phyloP scores from a whole-genome alignment of 2,888 invertebrate genomes.

The Malacosoma neustria region DNA sequence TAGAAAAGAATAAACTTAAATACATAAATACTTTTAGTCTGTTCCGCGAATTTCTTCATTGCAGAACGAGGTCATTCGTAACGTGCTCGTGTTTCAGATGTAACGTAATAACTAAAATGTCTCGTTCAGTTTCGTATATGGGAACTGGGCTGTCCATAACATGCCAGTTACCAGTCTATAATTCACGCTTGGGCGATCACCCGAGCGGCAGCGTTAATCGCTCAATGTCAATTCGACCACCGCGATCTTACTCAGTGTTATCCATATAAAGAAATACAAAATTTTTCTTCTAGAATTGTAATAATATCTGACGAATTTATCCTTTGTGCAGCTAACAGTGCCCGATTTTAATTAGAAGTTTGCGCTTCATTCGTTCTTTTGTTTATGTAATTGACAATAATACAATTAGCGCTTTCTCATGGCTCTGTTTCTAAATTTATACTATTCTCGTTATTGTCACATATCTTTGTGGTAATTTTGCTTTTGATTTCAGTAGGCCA shows the following conservation, averaged over 20 bases:
- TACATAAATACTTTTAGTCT: no score
- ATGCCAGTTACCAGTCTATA: conserved; percentile 38
- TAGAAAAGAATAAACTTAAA: no score
- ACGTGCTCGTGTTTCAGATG: background rate
- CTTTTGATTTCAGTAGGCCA: no score
- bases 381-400: conserved; percentile 17
- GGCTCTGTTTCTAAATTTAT: no score
- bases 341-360: conserved; percentile 32
- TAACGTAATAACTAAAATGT: background rate
- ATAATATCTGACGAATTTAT: conserved; percentile 54
- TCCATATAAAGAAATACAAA: conserved; percentile 51
- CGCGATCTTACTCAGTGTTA: conserved; percentile 43
- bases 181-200: conserved; percentile 38
- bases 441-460: no score
- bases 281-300: conserved; percentile 60
- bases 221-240: conserved; percentile 50
- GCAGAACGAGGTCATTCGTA: background rate
- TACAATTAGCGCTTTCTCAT: background rate
- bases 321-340: conserved; percentile 39
- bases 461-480: no score
- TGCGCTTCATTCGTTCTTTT: conserved; percentile 7
- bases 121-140: conserved; percentile 18
- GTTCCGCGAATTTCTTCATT: background rate
- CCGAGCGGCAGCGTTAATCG: conserved; percentile 40
- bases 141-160: conserved; percentile 35